Evolutionary conservation across 1,140 invertebrate genomes (phyloP).

Genomic region (Megalopta genalis): DNA sequence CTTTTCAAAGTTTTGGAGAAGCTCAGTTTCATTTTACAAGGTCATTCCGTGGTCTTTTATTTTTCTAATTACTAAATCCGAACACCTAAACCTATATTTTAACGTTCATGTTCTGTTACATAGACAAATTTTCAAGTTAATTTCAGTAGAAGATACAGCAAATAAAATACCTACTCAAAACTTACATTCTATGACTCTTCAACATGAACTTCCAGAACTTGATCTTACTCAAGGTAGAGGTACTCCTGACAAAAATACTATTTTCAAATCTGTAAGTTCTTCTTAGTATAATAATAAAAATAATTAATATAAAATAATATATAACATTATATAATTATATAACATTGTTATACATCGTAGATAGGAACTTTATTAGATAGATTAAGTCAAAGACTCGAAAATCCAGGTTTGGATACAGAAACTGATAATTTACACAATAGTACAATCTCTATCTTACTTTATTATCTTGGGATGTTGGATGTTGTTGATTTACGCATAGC

Average conservation of each 20-base stretch:
- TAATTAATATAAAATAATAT: too few relatives aligned
- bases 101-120: conserved; percentile 6
- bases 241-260: conserved; percentile 65
- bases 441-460: conserved; percentile 74
- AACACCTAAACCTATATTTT: background rate
- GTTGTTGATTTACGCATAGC: conserved; percentile 69
- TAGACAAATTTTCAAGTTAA: conserved; percentile 66
- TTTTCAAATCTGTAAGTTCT: conserved; percentile 72
- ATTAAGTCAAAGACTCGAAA: conserved; percentile 76
- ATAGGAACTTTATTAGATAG: conserved; percentile 74
- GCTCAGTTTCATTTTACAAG: conserved; percentile 74
- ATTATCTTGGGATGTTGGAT: conserved; percentile 74
- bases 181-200: conserved; percentile 60
- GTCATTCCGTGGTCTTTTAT: conserved; percentile 48
- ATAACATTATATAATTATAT: too few relatives aligned
- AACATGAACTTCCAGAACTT: conserved; percentile 73
- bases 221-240: conserved; percentile 76
- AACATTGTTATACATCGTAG: conserved; percentile 59
- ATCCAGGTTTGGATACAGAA: conserved; percentile 76
- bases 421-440: conserved; percentile 76
- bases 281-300: too few relatives aligned
- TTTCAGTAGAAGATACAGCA: conserved; percentile 56
- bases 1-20: conserved; percentile 76
- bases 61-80: background rate
- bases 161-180: conserved; percentile 53